These are phyloP conservation scores for Melieria crassipennis DNA, from an alignment of 2,888 invertebrate genomes.

Conservation along the genomic window DNA sequence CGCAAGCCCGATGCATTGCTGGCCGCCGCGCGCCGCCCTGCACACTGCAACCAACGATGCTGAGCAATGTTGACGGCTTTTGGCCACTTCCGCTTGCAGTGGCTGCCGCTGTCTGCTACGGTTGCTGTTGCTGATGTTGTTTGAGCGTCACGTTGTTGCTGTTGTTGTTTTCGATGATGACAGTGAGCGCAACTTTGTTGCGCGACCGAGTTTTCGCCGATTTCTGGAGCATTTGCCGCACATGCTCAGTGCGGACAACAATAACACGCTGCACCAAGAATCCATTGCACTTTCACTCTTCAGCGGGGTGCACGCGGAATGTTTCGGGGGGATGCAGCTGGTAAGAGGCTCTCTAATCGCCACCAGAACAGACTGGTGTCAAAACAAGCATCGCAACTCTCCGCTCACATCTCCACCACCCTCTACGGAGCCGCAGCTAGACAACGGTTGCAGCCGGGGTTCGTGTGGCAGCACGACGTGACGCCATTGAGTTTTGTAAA, in stretches of 20 bases:
- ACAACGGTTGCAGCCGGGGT: too few relatives aligned
- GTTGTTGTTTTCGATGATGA: neutral
- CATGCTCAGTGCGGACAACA: constrained; percentile 47
- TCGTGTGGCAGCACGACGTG: too few relatives aligned
- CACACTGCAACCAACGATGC: too few relatives aligned
- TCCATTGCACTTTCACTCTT: constrained; percentile 60
- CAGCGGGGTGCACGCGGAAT: too few relatives aligned
- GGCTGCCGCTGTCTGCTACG: constrained; percentile 8
- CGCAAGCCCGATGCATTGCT: too few relatives aligned
- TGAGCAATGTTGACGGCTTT: neutral
- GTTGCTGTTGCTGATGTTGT: neutral
- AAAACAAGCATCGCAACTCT: constrained; percentile 11
- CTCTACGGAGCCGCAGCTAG: constrained; percentile 25
- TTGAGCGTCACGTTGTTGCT: neutral
- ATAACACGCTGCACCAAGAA: constrained; percentile 28
- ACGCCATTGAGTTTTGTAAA: constrained; percentile 58
- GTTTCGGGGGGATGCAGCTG: too few relatives aligned
- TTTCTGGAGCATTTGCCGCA: constrained; percentile 45
- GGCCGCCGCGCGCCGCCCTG: neutral
- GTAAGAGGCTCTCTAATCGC: too few relatives aligned
- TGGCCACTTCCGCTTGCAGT: constrained; percentile 15
- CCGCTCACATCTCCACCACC: constrained; percentile 1
- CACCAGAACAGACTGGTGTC: neutral
- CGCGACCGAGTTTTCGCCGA: constrained; percentile 51
- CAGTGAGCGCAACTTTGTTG: constrained; percentile 54